Conservation (phyloP, 1,140 invertebrate species). For the Penaeus chinensis region DNA sequence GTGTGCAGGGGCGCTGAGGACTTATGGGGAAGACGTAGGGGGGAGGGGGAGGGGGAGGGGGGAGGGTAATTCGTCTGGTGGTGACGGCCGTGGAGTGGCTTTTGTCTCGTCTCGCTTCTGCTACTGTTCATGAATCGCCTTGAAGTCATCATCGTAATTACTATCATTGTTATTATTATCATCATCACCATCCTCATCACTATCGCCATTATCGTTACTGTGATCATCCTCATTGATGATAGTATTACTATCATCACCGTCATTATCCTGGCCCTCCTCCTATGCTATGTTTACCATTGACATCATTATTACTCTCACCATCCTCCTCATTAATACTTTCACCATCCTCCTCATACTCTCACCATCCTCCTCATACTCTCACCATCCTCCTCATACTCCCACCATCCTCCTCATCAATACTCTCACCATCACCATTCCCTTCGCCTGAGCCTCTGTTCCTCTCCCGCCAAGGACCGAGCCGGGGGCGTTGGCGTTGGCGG, state of each 20-base stretch:
- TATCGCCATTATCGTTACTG: too few relatives aligned
- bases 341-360: not conserved
- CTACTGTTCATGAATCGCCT: too few relatives aligned
- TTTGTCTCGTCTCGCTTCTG: too few relatives aligned
- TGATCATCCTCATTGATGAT: not conserved
- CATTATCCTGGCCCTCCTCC: not conserved
- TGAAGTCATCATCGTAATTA: too few relatives aligned
- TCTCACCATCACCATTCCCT: not conserved
- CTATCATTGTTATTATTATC: too few relatives aligned
- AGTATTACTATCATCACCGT: not conserved
- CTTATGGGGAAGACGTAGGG: not conserved
- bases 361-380: not conserved
- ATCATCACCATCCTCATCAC: too few relatives aligned
- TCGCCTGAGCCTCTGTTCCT: not conserved
- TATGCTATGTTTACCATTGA: not conserved
- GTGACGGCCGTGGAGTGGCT: not conserved
- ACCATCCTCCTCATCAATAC: not conserved
- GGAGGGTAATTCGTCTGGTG: not conserved
- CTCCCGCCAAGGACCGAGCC: constrained; percentile 14
- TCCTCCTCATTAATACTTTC: not conserved
- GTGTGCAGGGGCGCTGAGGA: too few relatives aligned
- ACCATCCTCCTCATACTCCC: not conserved
- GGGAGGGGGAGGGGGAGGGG: not conserved
- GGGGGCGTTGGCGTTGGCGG: not conserved
- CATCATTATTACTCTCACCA: not conserved